Evolutionary conservation across 2,113 vertebrate genomes (phyloP).

Genomic region (Channa maculata): DNA sequence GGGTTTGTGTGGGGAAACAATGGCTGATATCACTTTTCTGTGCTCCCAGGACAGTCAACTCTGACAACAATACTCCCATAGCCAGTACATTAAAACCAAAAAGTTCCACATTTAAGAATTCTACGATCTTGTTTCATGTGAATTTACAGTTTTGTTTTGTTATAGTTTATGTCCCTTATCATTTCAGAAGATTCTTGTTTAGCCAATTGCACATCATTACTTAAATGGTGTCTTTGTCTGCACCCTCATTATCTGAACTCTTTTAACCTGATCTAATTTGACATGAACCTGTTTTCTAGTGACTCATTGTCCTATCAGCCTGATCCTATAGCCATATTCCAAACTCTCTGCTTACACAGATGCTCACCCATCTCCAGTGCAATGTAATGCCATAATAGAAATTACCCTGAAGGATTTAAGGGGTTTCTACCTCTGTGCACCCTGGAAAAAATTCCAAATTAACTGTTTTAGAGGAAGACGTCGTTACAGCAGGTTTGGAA

Average conservation of each 20-base stretch:
- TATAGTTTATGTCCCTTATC: too few species aligned
- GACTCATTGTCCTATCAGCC: not conserved
- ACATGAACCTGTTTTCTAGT: too few species aligned
- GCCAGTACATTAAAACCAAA: slow-evolving; percentile 69
- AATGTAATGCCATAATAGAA: slow-evolving; percentile 67
- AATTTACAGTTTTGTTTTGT: not conserved
- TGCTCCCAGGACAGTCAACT: slow-evolving; percentile 30
- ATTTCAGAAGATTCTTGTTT: too few species aligned
- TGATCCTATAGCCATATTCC: slow-evolving; percentile 70
- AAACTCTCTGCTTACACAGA: slow-evolving; percentile 60
- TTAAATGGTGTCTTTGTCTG: too few species aligned
- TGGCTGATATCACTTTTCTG: slow-evolving; percentile 48
- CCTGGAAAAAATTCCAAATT: slow-evolving; percentile 16
- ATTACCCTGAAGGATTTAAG: slow-evolving; percentile 54
- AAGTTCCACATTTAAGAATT: slow-evolving; percentile 27
- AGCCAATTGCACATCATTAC: too few species aligned
- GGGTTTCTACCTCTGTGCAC: slow-evolving; percentile 71
- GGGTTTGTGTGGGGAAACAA: slow-evolving; percentile 58
- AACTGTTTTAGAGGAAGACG: slow-evolving; percentile 10
- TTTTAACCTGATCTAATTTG: not conserved
- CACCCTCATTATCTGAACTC: too few species aligned
- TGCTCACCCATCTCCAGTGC: slow-evolving; percentile 53
- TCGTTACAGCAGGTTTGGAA: slow-evolving; percentile 40
- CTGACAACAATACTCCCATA: slow-evolving; percentile 33
- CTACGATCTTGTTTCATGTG: slow-evolving; percentile 1